These are phyloP conservation scores for Trichechus manatus DNA, from an alignment of 2,113 vertebrate species.

Conservation along the genomic window DNA sequence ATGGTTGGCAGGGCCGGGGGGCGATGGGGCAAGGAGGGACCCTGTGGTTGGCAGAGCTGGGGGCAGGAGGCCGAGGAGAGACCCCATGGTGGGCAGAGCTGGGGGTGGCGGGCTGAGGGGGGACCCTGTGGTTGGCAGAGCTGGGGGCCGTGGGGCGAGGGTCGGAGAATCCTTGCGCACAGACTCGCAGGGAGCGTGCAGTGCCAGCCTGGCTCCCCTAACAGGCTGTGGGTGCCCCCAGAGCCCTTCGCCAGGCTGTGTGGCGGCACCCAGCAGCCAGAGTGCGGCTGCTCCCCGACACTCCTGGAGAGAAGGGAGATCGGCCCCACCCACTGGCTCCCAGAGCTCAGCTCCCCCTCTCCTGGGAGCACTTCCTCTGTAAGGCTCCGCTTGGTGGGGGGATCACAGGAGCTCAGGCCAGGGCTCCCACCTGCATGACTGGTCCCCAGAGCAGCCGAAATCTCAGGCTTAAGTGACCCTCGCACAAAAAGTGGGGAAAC, in stretches of 20 bases:
- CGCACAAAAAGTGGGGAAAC: background rate
- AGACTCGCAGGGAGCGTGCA: background rate
- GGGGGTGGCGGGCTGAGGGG: no score
- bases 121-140: background rate
- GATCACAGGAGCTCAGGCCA: background rate
- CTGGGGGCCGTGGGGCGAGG: background rate
- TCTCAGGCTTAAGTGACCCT: background rate
- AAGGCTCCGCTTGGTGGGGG: rapidly evolving
- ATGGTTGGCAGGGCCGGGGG: rapidly evolving
- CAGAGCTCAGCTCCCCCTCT: background rate
- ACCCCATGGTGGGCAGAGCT: background rate
- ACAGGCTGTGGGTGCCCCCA: background rate
- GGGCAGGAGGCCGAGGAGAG: rapidly evolving
- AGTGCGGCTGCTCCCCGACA: no score
- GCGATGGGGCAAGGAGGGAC: no score
- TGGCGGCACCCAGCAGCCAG: rapidly evolving
- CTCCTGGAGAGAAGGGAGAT: no score
- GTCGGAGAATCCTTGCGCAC: rapidly evolving
- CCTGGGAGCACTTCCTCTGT: rapidly evolving
- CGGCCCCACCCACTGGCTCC: background rate
- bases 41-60: no score
- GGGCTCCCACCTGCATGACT: no score
- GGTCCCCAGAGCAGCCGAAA: background rate
- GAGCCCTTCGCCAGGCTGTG: background rate
- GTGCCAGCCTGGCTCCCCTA: no score